Evolutionary conservation across 2,888 invertebrate species (phyloP).

Genomic region (Teleiodes luculella): DNA sequence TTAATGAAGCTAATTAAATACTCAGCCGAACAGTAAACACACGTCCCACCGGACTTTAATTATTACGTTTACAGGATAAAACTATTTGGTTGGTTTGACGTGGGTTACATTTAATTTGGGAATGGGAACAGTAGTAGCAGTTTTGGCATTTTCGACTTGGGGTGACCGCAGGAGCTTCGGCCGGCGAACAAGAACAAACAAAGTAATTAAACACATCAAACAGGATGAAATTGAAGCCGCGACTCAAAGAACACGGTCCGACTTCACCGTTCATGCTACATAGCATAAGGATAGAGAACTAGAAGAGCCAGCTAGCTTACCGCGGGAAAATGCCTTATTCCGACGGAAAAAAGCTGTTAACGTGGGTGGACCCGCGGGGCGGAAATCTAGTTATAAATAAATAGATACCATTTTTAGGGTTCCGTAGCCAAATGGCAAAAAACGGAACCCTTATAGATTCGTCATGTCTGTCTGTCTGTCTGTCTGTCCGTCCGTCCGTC

Average conservation of each 20-base stretch:
- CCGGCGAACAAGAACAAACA: slow-evolving; percentile 70
- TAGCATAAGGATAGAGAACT: not conserved
- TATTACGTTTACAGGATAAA: slow-evolving; percentile 65
- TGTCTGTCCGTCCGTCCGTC: too few relatives aligned
- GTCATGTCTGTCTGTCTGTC: too few relatives aligned
- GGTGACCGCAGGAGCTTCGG: slow-evolving; percentile 68
- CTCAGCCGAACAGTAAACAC: slow-evolving; percentile 6
- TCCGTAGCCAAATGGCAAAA: too few relatives aligned
- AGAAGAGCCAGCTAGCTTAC: not conserved
- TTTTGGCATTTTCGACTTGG: slow-evolving; percentile 71
- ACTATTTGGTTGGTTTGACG: slow-evolving; percentile 72
- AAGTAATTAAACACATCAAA: slow-evolving; percentile 79
- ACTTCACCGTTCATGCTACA: not conserved
- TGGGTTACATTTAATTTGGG: slow-evolving; percentile 74
- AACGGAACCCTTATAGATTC: too few relatives aligned
- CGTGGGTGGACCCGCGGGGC: too few relatives aligned
- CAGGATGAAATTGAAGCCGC: slow-evolving; percentile 67
- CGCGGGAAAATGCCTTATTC: too few relatives aligned
- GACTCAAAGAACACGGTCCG: slow-evolving; percentile 48
- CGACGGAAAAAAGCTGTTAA: too few relatives aligned
- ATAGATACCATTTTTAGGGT: too few relatives aligned
- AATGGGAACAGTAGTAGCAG: slow-evolving; percentile 70
- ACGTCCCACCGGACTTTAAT: slow-evolving; percentile 44
- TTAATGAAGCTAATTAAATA: slow-evolving; percentile 20
- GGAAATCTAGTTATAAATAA: too few relatives aligned